phyloP scores from a whole-genome alignment of 2,888 invertebrate genomes.

The Siphonodentalium dalli region DNA sequence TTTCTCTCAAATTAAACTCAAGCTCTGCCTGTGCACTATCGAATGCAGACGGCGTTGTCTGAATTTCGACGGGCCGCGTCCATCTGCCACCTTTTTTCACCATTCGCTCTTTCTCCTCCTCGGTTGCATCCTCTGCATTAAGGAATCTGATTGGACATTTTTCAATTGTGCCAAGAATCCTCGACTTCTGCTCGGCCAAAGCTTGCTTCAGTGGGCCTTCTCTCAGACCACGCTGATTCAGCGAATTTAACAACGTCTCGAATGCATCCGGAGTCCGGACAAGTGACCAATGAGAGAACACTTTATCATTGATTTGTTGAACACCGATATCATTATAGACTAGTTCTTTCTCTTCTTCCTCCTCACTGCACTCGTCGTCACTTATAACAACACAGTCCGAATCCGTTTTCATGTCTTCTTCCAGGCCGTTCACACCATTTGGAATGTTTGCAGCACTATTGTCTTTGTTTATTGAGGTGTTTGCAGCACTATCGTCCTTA shows the following conservation, averaged over 20 bases:
- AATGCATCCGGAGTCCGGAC: conserved; percentile 77
- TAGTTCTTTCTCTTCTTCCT: conserved; percentile 18
- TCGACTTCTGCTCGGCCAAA: conserved; percentile 71
- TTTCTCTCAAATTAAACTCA: conserved; percentile 79
- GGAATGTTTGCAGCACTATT: conserved; percentile 26
- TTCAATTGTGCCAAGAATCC: conserved; percentile 66
- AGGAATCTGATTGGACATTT: conserved; percentile 68
- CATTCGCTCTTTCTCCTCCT: conserved; percentile 24
- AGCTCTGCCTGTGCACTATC: conserved; percentile 72
- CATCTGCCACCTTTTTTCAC: conserved; percentile 33
- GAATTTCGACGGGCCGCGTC: conserved; percentile 41
- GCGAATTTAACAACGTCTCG: conserved; percentile 74
- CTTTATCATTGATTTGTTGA: conserved; percentile 31
- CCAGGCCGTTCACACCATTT: too few relatives aligned
- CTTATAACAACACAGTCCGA: conserved; percentile 27
- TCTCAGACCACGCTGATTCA: conserved; percentile 84
- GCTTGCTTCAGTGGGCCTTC: conserved; percentile 80
- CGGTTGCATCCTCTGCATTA: conserved; percentile 32
- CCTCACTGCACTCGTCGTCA: too few relatives aligned
- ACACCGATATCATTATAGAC: conserved; percentile 32
- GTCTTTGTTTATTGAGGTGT: neutral
- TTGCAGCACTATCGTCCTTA: conserved; percentile 3
- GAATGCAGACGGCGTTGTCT: conserved; percentile 56
- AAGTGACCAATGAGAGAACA: conserved; percentile 74
- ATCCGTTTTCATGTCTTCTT: too few relatives aligned